phyloP scores from a whole-genome alignment of 1,140 invertebrate species.

The Calephelis nemesis region DNA sequence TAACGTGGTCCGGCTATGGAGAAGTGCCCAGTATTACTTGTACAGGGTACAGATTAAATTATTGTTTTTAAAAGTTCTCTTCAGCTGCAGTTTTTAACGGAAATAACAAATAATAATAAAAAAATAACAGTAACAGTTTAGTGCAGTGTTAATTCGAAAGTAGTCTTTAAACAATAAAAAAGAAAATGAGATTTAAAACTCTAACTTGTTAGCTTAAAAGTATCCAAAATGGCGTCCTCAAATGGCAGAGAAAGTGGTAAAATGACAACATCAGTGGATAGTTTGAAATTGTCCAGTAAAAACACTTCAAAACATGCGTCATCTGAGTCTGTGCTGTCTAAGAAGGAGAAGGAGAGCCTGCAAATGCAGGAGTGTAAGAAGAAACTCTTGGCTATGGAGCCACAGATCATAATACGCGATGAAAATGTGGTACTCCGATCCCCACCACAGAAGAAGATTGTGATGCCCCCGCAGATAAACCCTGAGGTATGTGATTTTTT shows the following conservation, averaged over 20 bases:
- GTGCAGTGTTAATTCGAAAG: not conserved
- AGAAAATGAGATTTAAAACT: conserved; percentile 23
- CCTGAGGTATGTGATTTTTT: conserved; percentile 58
- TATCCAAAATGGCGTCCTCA: conserved; percentile 61
- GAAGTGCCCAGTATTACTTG: too few species aligned
- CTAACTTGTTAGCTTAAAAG: conserved; percentile 12
- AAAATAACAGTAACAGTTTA: not conserved
- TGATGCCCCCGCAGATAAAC: conserved; percentile 69
- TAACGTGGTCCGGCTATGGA: too few species aligned
- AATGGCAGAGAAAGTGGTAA: conserved; percentile 68
- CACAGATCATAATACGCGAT: conserved; percentile 73
- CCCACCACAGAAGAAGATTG: conserved; percentile 75
- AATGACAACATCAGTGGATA: conserved; percentile 73
- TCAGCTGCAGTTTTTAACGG: too few species aligned
- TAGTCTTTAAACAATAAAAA: not conserved
- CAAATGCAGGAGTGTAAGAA: conserved; percentile 77
- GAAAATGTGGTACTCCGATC: conserved; percentile 72
- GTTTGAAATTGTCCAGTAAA: conserved; percentile 72
- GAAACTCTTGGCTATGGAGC: conserved; percentile 72
- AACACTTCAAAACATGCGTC: conserved; percentile 74
- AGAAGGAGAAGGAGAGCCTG: conserved; percentile 70
- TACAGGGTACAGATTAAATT: too few species aligned
- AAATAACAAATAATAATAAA: too few species aligned
- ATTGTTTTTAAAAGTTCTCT: too few species aligned
- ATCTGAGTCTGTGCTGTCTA: conserved; percentile 71